Base-by-base conservation (phyloP, 2,888 invertebrate genomes). In the Epirrhoe tristata region DNA sequence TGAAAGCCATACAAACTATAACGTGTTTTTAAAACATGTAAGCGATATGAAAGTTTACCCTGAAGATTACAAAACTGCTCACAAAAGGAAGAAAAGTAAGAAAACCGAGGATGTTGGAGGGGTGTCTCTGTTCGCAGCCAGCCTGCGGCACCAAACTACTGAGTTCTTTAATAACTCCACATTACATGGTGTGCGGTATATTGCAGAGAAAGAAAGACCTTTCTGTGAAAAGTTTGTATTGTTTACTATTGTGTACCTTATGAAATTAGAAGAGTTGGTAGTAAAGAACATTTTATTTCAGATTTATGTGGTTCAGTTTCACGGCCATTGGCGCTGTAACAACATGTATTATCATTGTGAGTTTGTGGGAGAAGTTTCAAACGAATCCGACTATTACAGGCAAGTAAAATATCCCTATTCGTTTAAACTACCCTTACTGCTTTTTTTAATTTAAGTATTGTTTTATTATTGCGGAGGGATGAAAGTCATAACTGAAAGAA, bases 321-420 rank as follows among this genome's bases (percentile, higher is more conserved):
- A 96, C 96, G 6, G 93, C 94, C 6, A 89, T 94, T 56, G 96
- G 97, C 0, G 94, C 96, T 0, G 94, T 96, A 0, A 95, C 96
- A 0, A 96, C 96, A 0, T 93, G 96, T 71, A 95, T 96, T 51
- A 97, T 97, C 69, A 97, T 97, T 59, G 94, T 96, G 54, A 96
- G 96, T 78, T 91, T 97, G 36, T 96, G 97, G 97, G 95, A 96
- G 77, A 97, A 97, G 84, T 97, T 97, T 84, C 96, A 97, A 91
- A 97, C 96, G 0, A 96, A 96, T 89, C 97, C 97, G 5, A 97
- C 97, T 0, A 96, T 97, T 61, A 97, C 97, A 36, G 96, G 96
- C 89, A 77, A 77, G 62, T 54, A 50, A 46, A 36, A 31, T 10
- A 48, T 12, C 8, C 43, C 2, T 48, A 14, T 6, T 16, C 24